Evolutionary conservation across 2,888 invertebrate species (phyloP), one percentile per base, ranked within the genome.

Genomic region (Acronicta aceris): DNA sequence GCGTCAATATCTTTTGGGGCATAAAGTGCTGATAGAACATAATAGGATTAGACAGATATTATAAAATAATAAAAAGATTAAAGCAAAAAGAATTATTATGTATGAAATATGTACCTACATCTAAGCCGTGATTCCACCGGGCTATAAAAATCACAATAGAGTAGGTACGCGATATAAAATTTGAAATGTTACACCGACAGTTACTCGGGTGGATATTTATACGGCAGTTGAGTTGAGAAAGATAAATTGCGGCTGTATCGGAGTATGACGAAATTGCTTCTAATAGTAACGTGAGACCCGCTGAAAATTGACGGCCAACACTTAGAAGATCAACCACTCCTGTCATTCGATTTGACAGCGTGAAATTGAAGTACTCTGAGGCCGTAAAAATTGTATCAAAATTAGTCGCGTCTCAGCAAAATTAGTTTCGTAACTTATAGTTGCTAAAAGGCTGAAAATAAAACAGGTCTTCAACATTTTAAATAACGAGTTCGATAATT

Each of bases 321-420:
- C 80, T 81, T 72, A 65, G 60, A 57, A 76, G 74, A 79, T 82
- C 79, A 69, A 80, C 74, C 70, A 69, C 72, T 75, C 68, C 59
- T 67, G 71, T 75, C 76, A 81, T 81, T 77, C 67, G 78, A 81
- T 79, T 80, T 77, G 86, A 86, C 86, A 81, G 83, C 87, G 85
- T 88, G 83, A 89, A 89, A 88, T 88, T 86, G 81, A 81, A 82
- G 71, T 78, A 74, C 65, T 65, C 61, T 52, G 55, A 30, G 33
- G 49, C 62, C 58, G 53, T 62, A 61, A 71, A 65, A 76, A 62
- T 66, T 55, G 49, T 62, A 60, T 65, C 63, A 76, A 76, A 78
- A 73, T 78, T 71, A 66, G 45, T 61, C 51, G 7, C 25, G 48
- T 55, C 46, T 58, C 57, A 25, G 13, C 43, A 51, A 66, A 68